Percentiles rank a stretch among this genome's conserved stretches.
These are phyloP conservation scores for Manis javanica DNA, from an alignment of 2,797 vertebrate genomes.

Conservation along the genomic window DNA sequence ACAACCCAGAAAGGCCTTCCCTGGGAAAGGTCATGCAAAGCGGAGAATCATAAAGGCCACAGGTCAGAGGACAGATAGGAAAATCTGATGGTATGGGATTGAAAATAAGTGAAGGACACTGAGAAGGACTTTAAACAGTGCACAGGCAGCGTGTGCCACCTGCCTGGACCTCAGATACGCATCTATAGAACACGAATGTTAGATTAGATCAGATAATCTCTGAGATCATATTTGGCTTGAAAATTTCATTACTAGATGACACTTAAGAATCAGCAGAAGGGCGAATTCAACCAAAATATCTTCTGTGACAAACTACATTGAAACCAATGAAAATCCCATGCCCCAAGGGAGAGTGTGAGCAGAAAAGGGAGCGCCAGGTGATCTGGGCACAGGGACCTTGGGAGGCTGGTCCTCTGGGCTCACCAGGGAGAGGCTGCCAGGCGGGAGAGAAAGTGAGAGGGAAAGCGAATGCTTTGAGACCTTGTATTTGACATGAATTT, in stretches of 20 bases:
- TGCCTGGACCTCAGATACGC: background rate
- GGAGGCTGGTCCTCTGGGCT: background rate
- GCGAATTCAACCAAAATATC: constrained; percentile 9
- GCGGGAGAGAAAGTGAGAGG: background rate
- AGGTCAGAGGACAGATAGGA: background rate
- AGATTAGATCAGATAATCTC: background rate
- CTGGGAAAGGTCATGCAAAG: background rate
- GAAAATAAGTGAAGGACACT: background rate
- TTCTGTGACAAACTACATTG: background rate
- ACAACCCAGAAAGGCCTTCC: background rate
- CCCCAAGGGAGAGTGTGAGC: background rate
- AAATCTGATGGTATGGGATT: background rate
- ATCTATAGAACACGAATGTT: background rate
- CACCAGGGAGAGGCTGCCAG: background rate
- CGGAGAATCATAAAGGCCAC: background rate
- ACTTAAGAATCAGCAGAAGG: background rate
- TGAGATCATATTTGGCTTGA: constrained; percentile 1
- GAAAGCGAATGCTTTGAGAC: background rate
- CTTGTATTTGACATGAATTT: background rate
- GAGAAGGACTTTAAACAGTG: background rate
- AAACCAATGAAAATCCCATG: background rate
- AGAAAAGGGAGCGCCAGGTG: background rate
- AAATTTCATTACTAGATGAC: background rate
- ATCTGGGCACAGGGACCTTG: background rate
- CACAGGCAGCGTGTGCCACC: background rate